Conservation (phyloP, 2,797 vertebrate species). For the Clarias platycephalus region DNA sequence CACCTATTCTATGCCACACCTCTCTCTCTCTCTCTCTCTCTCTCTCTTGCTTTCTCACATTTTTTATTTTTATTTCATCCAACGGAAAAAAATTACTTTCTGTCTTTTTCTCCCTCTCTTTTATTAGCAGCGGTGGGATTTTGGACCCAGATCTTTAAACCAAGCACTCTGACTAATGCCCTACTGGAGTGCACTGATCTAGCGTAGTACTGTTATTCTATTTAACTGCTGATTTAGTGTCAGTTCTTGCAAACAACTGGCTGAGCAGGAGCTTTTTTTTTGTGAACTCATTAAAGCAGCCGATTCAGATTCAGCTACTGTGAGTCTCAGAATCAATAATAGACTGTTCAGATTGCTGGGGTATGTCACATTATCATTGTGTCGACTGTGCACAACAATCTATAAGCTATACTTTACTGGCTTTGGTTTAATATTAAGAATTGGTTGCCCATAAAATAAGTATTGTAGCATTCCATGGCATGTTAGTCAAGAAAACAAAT, state of each 20-base stretch:
- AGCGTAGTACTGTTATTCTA: constrained; percentile 42
- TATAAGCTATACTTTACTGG: constrained; percentile 18
- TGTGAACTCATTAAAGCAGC: constrained; percentile 36
- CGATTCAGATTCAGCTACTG: constrained; percentile 29
- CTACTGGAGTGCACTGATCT: constrained; percentile 39
- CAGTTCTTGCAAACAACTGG: constrained; percentile 41
- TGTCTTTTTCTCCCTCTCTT: constrained; percentile 8
- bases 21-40: constrained; percentile 24
- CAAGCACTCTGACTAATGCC: constrained; percentile 43
- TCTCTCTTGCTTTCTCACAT: constrained; percentile 17
- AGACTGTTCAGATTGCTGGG: constrained; percentile 13
- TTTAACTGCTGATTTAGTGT: constrained; percentile 52
- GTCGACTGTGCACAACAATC: constrained; percentile 29
- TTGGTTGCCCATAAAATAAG: constrained; percentile 1
- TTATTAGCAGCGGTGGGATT: constrained; percentile 37
- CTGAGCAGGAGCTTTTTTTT: constrained; percentile 36
- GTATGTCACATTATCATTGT: constrained; percentile 30
- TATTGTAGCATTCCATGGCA: background rate
- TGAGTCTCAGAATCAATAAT: constrained; percentile 35
- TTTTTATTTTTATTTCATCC: background rate
- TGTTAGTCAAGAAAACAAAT: background rate
- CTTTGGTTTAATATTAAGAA: constrained; percentile 4
- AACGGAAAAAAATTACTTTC: constrained; percentile 4
- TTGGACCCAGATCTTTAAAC: constrained; percentile 43
- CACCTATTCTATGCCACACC: constrained; percentile 51